Evolutionary conservation across 2,113 vertebrate genomes (phyloP).

Genomic region (Trichechus manatus): DNA sequence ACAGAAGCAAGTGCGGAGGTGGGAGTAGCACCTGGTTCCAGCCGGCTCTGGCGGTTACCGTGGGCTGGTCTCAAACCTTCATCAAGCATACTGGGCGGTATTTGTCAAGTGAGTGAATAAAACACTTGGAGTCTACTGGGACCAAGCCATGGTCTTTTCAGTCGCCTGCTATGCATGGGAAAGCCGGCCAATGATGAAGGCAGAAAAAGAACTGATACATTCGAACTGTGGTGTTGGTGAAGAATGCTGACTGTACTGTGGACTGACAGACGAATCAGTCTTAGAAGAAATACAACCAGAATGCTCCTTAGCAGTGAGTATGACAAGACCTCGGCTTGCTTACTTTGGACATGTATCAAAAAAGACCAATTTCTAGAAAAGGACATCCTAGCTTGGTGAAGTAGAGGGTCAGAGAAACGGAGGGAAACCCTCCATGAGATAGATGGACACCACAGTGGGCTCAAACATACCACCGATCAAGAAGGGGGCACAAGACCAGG

Average conservation of each 20-base stretch:
- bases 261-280: neutral
- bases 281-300: neutral
- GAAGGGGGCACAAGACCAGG: no score
- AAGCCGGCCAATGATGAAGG: neutral
- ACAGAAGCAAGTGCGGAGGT: neutral
- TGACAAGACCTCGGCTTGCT: neutral
- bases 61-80: neutral
- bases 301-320: neutral
- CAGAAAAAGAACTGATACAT: neutral
- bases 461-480: no score
- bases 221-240: neutral
- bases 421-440: no score
- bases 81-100: neutral
- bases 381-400: neutral
- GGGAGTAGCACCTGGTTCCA: neutral
- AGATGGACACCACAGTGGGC: no score
- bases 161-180: neutral
- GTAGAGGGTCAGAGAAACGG: neutral
- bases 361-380: neutral
- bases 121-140: neutral
- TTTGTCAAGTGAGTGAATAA: neutral
- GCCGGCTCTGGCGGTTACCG: neutral
- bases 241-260: neutral
- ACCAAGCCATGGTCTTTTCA: neutral
- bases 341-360: neutral